Percentiles rank a stretch among this genome's conserved stretches.
phyloP scores from a whole-genome alignment of 2,888 invertebrate species.

The Sminthurides aquaticus region DNA sequence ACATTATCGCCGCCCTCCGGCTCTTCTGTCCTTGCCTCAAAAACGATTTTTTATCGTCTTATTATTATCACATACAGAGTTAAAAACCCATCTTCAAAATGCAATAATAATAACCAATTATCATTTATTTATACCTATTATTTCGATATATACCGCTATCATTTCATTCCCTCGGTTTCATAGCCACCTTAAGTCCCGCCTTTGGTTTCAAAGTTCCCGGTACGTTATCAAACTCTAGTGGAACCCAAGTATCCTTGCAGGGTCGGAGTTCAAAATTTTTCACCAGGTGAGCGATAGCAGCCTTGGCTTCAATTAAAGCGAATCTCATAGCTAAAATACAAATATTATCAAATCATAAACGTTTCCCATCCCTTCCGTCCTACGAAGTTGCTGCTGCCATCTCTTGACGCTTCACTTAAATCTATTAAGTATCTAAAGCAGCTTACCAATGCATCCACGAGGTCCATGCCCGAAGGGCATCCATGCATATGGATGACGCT shows the following conservation, averaged over 20 bases:
- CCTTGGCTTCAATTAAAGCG: constrained; percentile 16
- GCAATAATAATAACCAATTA: too few relatives aligned
- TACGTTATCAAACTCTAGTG: constrained; percentile 1
- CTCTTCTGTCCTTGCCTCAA: too few relatives aligned
- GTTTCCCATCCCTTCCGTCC: neutral
- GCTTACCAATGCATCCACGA: constrained; percentile 29
- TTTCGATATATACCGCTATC: too few relatives aligned
- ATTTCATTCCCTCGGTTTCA: too few relatives aligned
- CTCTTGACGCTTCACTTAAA: neutral
- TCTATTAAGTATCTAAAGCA: neutral
- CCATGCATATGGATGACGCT: constrained; percentile 23
- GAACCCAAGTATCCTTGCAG: constrained; percentile 5
- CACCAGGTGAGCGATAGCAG: constrained; percentile 7
- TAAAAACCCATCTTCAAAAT: too few relatives aligned
- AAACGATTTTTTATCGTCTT: too few relatives aligned
- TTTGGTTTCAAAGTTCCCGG: neutral
- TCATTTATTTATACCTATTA: too few relatives aligned
- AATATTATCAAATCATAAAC: neutral
- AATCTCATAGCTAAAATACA: constrained; percentile 9
- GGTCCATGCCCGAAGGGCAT: constrained; percentile 33
- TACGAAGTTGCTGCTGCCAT: neutral
- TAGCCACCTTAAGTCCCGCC: neutral
- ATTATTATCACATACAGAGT: too few relatives aligned
- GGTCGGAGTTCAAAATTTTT: constrained; percentile 11
- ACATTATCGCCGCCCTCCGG: too few relatives aligned